phyloP scores from a whole-genome alignment of 2,113 vertebrate genomes.

The Lepidothrix coronata region DNA sequence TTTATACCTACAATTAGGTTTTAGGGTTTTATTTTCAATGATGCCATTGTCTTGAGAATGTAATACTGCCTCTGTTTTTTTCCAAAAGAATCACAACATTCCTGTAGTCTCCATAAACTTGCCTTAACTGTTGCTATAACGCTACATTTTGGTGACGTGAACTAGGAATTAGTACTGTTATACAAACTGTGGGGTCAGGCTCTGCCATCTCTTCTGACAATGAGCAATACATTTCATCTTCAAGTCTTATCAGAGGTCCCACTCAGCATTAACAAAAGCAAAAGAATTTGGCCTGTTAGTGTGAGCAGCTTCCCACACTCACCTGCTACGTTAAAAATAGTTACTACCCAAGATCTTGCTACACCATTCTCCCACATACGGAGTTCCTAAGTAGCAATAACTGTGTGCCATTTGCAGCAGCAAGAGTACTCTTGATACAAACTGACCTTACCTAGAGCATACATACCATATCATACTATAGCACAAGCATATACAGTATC shows the following conservation, averaged over 20 bases:
- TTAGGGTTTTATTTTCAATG: neutral
- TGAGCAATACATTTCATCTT: constrained; percentile 1
- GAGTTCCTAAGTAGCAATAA: neutral
- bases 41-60: neutral
- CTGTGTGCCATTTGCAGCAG: neutral
- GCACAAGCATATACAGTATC: neutral
- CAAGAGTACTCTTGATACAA: neutral
- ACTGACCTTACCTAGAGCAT: neutral
- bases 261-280: constrained; percentile 57
- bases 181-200: neutral
- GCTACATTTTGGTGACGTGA: neutral
- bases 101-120: neutral
- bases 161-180: neutral
- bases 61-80: neutral
- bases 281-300: constrained; percentile 31
- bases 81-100: neutral
- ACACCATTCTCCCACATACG: neutral
- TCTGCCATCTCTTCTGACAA: constrained; percentile 8
- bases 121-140: neutral
- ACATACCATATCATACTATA: rapidly evolving
- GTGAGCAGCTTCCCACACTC: constrained; percentile 57
- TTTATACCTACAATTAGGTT: neutral
- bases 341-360: constrained; percentile 37
- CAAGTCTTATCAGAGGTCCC: neutral
- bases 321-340: constrained; percentile 58